These are phyloP conservation scores for Isoperla grammatica DNA, from an alignment of 2,888 invertebrate species.

Conservation along the genomic window DNA sequence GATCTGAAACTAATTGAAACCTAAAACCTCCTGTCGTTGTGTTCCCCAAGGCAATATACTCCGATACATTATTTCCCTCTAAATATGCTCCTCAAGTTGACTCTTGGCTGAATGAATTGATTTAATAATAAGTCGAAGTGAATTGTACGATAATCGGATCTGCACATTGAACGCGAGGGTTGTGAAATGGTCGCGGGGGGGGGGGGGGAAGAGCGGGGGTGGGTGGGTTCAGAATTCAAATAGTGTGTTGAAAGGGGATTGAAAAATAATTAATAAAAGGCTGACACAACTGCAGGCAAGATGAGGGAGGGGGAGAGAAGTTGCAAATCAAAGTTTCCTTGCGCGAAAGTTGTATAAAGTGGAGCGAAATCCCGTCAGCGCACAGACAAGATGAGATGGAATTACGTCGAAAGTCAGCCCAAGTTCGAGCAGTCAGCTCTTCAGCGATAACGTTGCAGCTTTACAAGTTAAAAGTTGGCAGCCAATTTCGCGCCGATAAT, in stretches of 20 bases:
- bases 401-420: background rate
- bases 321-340: background rate
- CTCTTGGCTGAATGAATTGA: conserved; percentile 19
- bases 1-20: conserved; percentile 4
- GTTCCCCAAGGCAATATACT: background rate
- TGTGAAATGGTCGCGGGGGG: background rate
- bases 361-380: conserved; percentile 7
- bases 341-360: conserved; percentile 7
- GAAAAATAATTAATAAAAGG: conserved; percentile 19
- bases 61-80: conserved; percentile 1
- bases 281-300: conserved; percentile 9
- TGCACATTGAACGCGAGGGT: background rate
- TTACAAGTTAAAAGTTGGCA: conserved; percentile 11
- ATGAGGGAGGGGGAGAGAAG: background rate
- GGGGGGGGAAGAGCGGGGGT: background rate
- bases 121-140: conserved; percentile 16
- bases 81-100: conserved; percentile 10
- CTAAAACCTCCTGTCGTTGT: background rate
- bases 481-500: background rate
- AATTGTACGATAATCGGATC: conserved; percentile 18
- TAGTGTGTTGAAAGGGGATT: conserved; percentile 17
- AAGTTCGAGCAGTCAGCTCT: background rate
- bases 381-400: conserved; percentile 1
- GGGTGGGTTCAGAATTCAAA: background rate
- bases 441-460: conserved; percentile 1